Evolutionary conservation across 2,888 invertebrate species (phyloP).

Genomic region (Cancer borealis): DNA sequence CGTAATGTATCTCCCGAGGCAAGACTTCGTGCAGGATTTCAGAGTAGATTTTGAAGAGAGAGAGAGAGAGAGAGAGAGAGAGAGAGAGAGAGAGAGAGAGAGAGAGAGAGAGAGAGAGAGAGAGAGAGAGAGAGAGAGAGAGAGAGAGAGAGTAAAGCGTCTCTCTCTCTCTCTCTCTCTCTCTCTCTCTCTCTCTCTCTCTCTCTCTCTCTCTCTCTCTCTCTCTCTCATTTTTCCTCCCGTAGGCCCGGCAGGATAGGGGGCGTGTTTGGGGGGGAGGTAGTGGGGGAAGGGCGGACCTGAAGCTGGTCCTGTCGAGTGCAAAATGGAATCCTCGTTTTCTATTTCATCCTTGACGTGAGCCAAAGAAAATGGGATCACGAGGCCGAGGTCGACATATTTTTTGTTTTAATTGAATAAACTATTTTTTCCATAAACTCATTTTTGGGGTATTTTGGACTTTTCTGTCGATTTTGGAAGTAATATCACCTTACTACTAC

Average conservation of each 20-base stretch:
- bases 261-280: neutral
- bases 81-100: too few relatives aligned
- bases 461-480: neutral
- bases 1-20: conserved; percentile 4
- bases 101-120: too few relatives aligned
- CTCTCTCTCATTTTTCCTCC: neutral
- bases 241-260: neutral
- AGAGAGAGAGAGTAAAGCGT: neutral
- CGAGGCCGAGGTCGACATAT: neutral
- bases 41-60: neutral
- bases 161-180: neutral
- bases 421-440: neutral
- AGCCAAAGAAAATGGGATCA: conserved; percentile 10
- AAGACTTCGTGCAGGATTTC: neutral
- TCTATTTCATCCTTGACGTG: conserved; percentile 33
- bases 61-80: too few relatives aligned
- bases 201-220: too few relatives aligned
- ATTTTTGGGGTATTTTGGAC: neutral
- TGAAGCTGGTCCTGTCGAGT: neutral
- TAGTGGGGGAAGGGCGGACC: neutral
- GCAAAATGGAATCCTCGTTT: neutral
- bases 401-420: neutral
- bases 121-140: too few relatives aligned
- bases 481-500: neutral
- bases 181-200: too few relatives aligned